Percentiles rank a stretch among this genome's conserved stretches.
phyloP scores from a whole-genome alignment of 2,888 invertebrate species.

The Heliconius ethilla region DNA sequence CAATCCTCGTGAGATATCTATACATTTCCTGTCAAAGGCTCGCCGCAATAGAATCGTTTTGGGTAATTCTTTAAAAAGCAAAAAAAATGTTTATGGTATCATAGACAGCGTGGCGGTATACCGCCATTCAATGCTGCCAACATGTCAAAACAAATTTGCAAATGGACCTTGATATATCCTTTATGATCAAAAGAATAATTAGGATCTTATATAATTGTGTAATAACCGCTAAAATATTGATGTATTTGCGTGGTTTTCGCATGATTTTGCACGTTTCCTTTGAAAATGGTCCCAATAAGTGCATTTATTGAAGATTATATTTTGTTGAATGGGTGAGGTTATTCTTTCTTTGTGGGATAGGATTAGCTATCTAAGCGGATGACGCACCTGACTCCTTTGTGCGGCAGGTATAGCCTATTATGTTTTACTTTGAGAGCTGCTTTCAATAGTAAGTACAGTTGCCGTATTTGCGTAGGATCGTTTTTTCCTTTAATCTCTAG shows the following conservation, averaged over 20 bases:
- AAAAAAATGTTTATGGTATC: slow-evolving; percentile 74
- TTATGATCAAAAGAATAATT: slow-evolving; percentile 51
- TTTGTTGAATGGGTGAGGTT: slow-evolving; percentile 64
- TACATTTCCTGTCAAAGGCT: slow-evolving; percentile 70
- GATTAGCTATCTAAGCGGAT: slow-evolving; percentile 72
- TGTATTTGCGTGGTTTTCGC: slow-evolving; percentile 56
- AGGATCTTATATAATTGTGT: slow-evolving; percentile 54
- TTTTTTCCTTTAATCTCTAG: slow-evolving; percentile 20
- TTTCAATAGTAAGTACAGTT: slow-evolving; percentile 53
- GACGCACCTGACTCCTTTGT: slow-evolving; percentile 76
- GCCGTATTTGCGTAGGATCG: slow-evolving; percentile 67
- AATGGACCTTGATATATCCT: slow-evolving; percentile 50
- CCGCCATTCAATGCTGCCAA: slow-evolving; percentile 61
- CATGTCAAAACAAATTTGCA: slow-evolving; percentile 73
- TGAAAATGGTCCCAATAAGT: slow-evolving; percentile 59
- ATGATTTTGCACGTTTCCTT: slow-evolving; percentile 56
- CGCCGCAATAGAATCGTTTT: slow-evolving; percentile 65
- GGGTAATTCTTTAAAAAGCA: slow-evolving; percentile 59
- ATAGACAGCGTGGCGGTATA: slow-evolving; percentile 57
- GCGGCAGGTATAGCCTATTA: slow-evolving; percentile 64
- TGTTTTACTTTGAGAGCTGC: slow-evolving; percentile 51
- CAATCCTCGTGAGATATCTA: slow-evolving; percentile 78
- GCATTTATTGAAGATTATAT: slow-evolving; percentile 67
- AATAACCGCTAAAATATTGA: slow-evolving; percentile 71
- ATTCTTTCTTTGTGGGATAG: slow-evolving; percentile 64